Evolutionary conservation across 2,113 vertebrate species (phyloP), one percentile per base, ranked within the genome.

Genomic region (Danionella cerebrum): DNA sequence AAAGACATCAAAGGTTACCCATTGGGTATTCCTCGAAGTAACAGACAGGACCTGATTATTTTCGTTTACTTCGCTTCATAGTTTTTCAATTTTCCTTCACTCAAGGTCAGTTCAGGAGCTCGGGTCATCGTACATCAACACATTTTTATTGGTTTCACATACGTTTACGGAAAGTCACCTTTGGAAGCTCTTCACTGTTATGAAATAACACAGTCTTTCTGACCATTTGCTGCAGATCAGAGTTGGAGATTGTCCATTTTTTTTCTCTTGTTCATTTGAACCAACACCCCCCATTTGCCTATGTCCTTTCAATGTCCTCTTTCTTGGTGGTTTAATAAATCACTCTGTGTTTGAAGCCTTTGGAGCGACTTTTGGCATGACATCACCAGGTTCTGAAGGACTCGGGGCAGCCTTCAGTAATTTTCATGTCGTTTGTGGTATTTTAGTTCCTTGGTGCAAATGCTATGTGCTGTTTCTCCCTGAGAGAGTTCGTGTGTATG

Each of bases 241-340:
- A 48, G 29, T 51, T 27, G 35, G 62, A 33, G 54, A 39, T 70
- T 38, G 19, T 53, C 9, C 18, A 3, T 35, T 63, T 18, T 36
- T 48, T 48, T 14, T 29, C 33, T 60, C 51, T 45, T 12, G 5
- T 10, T 25, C 6, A 5, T 57, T 16, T 38, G 21, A 58, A 39
- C n/a, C n/a, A n/a, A n/a, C n/a, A 19, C 38, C 41, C 25, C 36
- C 50, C 16, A 38, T 66, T 52, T 25, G 24, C 53, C 52, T 33
- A 60, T 69, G 69, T 63, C 66, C 63, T 73, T 73, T 29, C 22
- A 22, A 7, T 22, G 22, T 44, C 62, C 42, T 62, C 55, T 48
- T 63, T 62, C 25, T 50, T 58, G 67, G 69, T 58, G 54, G 52
- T 76, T 65, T 59, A 60, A 79, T 79, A 72, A 76, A 69, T 67